Evolutionary conservation across 2,797 vertebrate genomes (phyloP), one percentile per base, ranked within the genome.

Genomic region (Limnodromus scolopaceus): DNA sequence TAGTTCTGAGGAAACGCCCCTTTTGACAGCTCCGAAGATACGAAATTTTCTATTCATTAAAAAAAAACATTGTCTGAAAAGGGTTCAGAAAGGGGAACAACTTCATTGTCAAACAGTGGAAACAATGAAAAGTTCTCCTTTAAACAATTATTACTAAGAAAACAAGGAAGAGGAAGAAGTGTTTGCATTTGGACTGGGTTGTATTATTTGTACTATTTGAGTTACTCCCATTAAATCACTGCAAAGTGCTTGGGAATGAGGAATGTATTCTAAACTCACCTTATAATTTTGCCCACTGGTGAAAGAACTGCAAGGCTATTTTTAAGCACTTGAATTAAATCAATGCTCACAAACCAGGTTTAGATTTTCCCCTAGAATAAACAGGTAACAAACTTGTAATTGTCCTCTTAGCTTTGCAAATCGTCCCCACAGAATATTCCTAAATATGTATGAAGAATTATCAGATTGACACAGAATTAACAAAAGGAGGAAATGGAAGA

Each of bases 1-100:
- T 27, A 63, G 24, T 57, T 85, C 53, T 54, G 46, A n/a, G 43
- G 22, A 69, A 89, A 53, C 2, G 9, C 9, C 66, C 22, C 38
- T 4, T 22, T 68, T 30, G 10, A 49, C 16, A 11, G 0, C 5
- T 48, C 8, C 1, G 0, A 75, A 74, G 12, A 6, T 16, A 32
- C 16, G 20, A 55, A 10, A 34, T 49, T 68, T 79, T 51, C 32
- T 60, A 16, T 9, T 60, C 0, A 15, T 51, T 12, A 11, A 24
- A 25, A 65, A 57, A 46, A 28, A 89, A 28, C 8, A 66, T 10
- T 13, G 34, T 39, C 46, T 74, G 30, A 79, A 34, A 65, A 61
- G 6, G 8, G 11, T 58, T 72, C 45, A 64, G 38, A 6, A 61
- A 57, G 32, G 11, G 18, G 18, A 81, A 45, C 12, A 69, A 41